A percentile compares a stretch with the other conserved stretches of the same genome.
phyloP scores from a whole-genome alignment of 1,140 invertebrate species.

The Amphibalanus amphitrite region DNA sequence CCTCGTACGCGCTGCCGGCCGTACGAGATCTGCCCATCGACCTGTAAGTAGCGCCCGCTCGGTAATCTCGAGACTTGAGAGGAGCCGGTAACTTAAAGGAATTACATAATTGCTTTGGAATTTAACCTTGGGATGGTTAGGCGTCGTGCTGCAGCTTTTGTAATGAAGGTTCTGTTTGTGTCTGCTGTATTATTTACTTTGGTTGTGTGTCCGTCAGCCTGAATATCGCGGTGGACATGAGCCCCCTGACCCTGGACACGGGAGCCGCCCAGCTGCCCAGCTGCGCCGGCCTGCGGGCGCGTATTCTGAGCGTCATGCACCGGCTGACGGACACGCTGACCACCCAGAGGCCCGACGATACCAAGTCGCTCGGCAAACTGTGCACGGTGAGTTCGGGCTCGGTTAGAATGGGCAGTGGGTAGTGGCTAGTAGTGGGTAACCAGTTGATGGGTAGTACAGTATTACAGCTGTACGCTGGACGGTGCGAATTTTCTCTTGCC shows the following conservation, averaged over 20 bases:
- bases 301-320: conserved; percentile 8
- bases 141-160: too few species aligned
- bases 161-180: too few species aligned
- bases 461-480: too few species aligned
- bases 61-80: too few species aligned
- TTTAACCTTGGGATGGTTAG: too few species aligned
- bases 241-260: not conserved
- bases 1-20: conserved; percentile 13
- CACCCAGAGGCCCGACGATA: conserved; percentile 13
- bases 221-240: not conserved
- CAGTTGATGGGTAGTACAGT: too few species aligned
- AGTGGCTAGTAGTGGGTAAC: too few species aligned
- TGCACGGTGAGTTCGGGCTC: not conserved
- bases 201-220: not conserved
- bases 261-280: not conserved
- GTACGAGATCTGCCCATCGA: conserved; percentile 12
- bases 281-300: not conserved
- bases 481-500: too few species aligned
- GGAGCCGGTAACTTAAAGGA: too few species aligned
- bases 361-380: conserved; percentile 11
- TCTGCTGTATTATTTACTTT: too few species aligned
- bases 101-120: too few species aligned
- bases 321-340: conserved; percentile 10
- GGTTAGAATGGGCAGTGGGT: too few species aligned
- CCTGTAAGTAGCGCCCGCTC: conserved; percentile 9